phyloP scores from a whole-genome alignment of 2,797 vertebrate genomes.

The Carduelis carduelis region DNA sequence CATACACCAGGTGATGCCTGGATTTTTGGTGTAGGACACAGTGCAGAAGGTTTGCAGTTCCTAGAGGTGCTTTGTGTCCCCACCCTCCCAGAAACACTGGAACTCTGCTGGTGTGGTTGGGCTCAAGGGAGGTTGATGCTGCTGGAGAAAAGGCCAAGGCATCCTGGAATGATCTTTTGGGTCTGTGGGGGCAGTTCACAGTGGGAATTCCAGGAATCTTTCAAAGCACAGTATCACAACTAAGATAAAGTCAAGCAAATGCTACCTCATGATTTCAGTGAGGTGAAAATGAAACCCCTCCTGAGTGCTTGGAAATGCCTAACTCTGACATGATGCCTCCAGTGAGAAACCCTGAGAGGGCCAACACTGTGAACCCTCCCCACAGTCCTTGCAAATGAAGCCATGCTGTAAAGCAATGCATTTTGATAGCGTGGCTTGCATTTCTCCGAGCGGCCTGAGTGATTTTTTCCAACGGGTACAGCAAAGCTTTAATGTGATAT shows the following conservation, averaged over 20 bases:
- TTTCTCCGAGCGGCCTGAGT: neutral
- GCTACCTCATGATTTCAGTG: neutral
- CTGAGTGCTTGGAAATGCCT: neutral
- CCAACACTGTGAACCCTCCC: neutral
- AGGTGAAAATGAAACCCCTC: neutral
- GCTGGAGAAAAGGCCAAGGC: neutral
- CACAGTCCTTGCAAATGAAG: neutral
- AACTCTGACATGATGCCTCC: neutral
- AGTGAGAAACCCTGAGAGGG: neutral
- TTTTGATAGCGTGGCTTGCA: neutral
- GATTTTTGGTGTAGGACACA: neutral
- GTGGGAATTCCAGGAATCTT: neutral
- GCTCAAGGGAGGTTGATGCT: neutral
- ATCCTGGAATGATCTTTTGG: neutral
- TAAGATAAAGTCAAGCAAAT: neutral
- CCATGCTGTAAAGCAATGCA: neutral
- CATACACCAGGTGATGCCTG: neutral
- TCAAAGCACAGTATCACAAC: neutral
- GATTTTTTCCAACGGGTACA: neutral
- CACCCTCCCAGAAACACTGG: neutral
- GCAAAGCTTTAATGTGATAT: neutral
- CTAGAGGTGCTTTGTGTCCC: neutral
- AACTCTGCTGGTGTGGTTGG: accelerated
- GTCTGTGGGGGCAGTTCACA: neutral
- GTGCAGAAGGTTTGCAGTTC: neutral